Evolutionary conservation across 1,140 invertebrate species (phyloP).

Genomic region (Orius insidiosus): DNA sequence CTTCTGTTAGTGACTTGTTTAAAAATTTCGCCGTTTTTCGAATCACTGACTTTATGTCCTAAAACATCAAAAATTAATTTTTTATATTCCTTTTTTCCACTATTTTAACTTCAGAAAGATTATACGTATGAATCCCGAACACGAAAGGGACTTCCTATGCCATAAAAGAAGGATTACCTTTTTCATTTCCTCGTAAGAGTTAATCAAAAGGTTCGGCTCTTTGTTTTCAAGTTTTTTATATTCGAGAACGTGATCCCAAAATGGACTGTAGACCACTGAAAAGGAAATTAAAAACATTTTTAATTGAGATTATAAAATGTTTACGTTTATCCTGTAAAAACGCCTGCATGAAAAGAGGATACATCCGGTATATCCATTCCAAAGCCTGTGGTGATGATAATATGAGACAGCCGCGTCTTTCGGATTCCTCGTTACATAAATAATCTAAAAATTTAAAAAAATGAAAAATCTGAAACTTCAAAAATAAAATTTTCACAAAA

Average conservation of each 20-base stretch:
- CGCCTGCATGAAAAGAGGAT: slow-evolving; percentile 28
- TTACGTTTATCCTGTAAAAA: slow-evolving; percentile 28
- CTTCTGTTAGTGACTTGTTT: slow-evolving; percentile 28
- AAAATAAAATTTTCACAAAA: too few relatives aligned
- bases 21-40: slow-evolving; percentile 38
- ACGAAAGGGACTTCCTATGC: not conserved
- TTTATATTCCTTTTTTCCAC: not conserved
- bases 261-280: slow-evolving; percentile 22
- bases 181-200: slow-evolving; percentile 31
- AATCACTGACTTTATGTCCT: slow-evolving; percentile 40
- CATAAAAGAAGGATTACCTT: slow-evolving; percentile 15
- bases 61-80: slow-evolving; percentile 6
- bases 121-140: not conserved
- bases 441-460: slow-evolving; percentile 28
- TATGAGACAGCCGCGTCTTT: slow-evolving; percentile 43
- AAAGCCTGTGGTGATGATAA: slow-evolving; percentile 33
- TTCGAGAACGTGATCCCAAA: slow-evolving; percentile 23
- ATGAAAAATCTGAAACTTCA: too few relatives aligned
- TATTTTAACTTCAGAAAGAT: not conserved
- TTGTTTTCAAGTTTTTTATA: slow-evolving; percentile 25
- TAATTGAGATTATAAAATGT: slow-evolving; percentile 28
- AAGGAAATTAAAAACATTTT: slow-evolving; percentile 14
- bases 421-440: slow-evolving; percentile 43
- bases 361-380: slow-evolving; percentile 27
- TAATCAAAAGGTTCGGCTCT: slow-evolving; percentile 27